phyloP scores from a whole-genome alignment of 92 coral and sea anemone genomes.

The Pocillopora meandrina region DNA sequence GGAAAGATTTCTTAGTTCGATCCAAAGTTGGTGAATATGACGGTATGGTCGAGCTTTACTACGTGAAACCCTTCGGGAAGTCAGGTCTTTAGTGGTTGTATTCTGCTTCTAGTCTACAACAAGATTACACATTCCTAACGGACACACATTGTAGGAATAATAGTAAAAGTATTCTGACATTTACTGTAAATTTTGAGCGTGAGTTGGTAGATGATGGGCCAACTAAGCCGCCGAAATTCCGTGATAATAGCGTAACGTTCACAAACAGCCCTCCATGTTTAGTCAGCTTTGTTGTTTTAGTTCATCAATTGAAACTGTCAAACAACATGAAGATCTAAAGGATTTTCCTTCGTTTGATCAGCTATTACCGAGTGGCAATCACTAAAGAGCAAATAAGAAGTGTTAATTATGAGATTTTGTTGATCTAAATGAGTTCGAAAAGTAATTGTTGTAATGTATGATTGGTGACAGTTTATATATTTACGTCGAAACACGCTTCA shows the following conservation, averaged over 20 bases:
- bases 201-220: too few species aligned
- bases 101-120: not conserved
- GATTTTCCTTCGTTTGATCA: not conserved
- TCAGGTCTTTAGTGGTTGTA: not conserved
- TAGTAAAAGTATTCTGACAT: too few species aligned
- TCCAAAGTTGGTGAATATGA: not conserved
- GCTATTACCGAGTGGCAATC: not conserved
- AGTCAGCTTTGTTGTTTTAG: not conserved
- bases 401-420: not conserved
- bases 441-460: not conserved
- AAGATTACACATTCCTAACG: too few species aligned
- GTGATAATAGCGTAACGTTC: not conserved
- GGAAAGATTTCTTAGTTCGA: not conserved
- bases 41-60: not conserved
- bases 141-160: too few species aligned
- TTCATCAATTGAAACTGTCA: conserved; percentile 4
- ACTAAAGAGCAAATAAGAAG: not conserved
- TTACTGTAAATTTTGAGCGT: too few species aligned
- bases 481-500: not conserved
- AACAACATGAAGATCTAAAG: not conserved
- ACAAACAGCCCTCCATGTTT: not conserved
- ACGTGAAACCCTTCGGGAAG: not conserved
- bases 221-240: too few species aligned
- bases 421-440: not conserved
- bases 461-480: conserved; percentile 1